Evolutionary conservation across 2,113 vertebrate species (phyloP).

Genomic region (Oncorhynchus nerka): DNA sequence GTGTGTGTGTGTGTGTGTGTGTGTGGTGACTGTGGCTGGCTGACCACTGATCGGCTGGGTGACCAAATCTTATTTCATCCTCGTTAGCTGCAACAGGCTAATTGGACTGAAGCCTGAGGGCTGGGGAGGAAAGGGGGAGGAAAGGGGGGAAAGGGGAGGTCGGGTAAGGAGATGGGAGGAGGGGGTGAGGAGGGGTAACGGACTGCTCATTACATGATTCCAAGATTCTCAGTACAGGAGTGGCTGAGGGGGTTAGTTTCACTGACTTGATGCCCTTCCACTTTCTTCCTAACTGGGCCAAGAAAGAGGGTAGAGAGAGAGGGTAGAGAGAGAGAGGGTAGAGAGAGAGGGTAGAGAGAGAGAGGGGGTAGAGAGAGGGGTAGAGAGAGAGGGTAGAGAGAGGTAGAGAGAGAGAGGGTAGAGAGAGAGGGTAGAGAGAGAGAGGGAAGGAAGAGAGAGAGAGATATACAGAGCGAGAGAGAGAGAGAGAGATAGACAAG

Average conservation of each 20-base stretch:
- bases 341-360: neutral
- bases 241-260: constrained; percentile 47
- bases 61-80: constrained; percentile 73
- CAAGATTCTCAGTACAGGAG: constrained; percentile 26
- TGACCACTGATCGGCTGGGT: constrained; percentile 55
- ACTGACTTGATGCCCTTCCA: constrained; percentile 44
- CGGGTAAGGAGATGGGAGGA: constrained; percentile 14
- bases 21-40: too few relatives aligned
- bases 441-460: too few relatives aligned
- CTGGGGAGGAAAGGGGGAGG: neutral
- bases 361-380: rapidly evolving
- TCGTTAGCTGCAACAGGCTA: constrained; percentile 68
- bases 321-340: neutral
- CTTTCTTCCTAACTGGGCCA: constrained; percentile 32
- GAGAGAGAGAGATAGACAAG: neutral
- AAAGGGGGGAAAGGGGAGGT: too few relatives aligned
- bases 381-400: neutral
- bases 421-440: too few relatives aligned
- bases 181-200: constrained; percentile 6
- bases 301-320: neutral
- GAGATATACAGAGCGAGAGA: neutral
- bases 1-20: too few relatives aligned
- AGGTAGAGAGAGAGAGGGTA: neutral
- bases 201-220: too few relatives aligned
- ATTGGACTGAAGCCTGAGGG: constrained; percentile 59